phyloP scores from a whole-genome alignment of 2,888 invertebrate genomes.

The Endomychus coccineus region DNA sequence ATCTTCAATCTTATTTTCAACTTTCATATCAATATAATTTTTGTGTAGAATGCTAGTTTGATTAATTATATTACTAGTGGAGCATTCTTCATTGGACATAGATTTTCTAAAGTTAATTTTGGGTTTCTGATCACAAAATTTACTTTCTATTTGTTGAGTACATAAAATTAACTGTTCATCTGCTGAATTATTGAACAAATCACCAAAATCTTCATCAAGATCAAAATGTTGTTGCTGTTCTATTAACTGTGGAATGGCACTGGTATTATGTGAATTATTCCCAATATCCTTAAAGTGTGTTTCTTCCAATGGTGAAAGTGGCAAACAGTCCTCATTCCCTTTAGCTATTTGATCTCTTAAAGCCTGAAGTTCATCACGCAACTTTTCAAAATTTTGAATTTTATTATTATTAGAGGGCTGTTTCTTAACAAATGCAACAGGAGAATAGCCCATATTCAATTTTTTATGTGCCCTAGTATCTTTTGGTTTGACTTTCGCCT shows the following conservation, averaged over 20 bases:
- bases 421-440: constrained; percentile 34
- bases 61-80: background rate
- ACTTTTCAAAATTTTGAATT: constrained; percentile 35
- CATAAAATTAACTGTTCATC: constrained; percentile 37
- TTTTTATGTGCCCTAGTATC: constrained; percentile 22
- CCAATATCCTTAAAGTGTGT: constrained; percentile 23
- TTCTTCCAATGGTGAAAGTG: constrained; percentile 31
- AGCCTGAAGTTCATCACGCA: constrained; percentile 35
- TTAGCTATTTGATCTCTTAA: constrained; percentile 32
- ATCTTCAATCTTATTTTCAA: constrained; percentile 15
- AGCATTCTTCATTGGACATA: background rate
- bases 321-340: constrained; percentile 30
- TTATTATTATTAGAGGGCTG: constrained; percentile 30
- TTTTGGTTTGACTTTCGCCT: constrained; percentile 25
- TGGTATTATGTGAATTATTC: constrained; percentile 4
- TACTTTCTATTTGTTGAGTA: constrained; percentile 36
- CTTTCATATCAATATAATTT: background rate
- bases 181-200: constrained; percentile 37
- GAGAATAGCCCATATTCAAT: constrained; percentile 24
- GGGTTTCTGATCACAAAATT: constrained; percentile 13
- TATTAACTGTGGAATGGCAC: constrained; percentile 4
- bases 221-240: constrained; percentile 8
- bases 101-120: background rate
- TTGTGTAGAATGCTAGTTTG: constrained; percentile 1
- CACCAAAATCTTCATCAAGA: constrained; percentile 24